These are phyloP conservation scores for Characodon lateralis DNA, from an alignment of 2,797 vertebrate genomes.

Conservation along the genomic window DNA sequence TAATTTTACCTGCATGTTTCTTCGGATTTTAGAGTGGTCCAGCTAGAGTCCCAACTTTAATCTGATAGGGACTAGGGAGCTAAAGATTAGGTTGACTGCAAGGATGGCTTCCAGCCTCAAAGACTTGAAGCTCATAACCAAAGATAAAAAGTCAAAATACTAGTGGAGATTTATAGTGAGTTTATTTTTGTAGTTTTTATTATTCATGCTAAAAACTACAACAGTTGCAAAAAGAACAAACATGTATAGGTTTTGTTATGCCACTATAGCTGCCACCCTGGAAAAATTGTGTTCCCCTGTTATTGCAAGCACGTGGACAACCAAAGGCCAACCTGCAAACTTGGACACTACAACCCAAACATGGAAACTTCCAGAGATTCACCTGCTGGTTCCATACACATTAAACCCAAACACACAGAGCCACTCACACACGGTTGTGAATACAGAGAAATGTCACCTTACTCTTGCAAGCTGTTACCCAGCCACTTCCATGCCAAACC, in stretches of 20 bases:
- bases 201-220: not conserved
- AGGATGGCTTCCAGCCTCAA: too few relatives aligned
- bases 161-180: not conserved
- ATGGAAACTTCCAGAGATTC: slow-evolving; percentile 29
- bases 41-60: too few relatives aligned
- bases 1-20: too few relatives aligned
- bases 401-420: slow-evolving; percentile 50
- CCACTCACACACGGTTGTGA: slow-evolving; percentile 81
- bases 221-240: not conserved
- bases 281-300: not conserved
- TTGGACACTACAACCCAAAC: not conserved
- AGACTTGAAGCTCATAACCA: too few relatives aligned
- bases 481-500: slow-evolving; percentile 90
- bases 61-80: too few relatives aligned
- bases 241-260: not conserved
- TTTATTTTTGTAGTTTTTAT: not conserved
- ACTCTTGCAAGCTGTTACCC: slow-evolving; percentile 96
- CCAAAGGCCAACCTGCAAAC: slow-evolving; percentile 14
- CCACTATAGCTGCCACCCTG: not conserved
- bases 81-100: too few relatives aligned
- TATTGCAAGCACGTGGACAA: not conserved
- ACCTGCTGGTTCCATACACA: slow-evolving; percentile 41
- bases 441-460: slow-evolving; percentile 98
- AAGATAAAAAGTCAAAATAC: too few relatives aligned
- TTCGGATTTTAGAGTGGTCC: too few relatives aligned